A percentile compares a stretch with the other conserved stretches of the same genome.
phyloP scores from a whole-genome alignment of 2,797 vertebrate species.

The Melanotaenia parkinsoni region DNA sequence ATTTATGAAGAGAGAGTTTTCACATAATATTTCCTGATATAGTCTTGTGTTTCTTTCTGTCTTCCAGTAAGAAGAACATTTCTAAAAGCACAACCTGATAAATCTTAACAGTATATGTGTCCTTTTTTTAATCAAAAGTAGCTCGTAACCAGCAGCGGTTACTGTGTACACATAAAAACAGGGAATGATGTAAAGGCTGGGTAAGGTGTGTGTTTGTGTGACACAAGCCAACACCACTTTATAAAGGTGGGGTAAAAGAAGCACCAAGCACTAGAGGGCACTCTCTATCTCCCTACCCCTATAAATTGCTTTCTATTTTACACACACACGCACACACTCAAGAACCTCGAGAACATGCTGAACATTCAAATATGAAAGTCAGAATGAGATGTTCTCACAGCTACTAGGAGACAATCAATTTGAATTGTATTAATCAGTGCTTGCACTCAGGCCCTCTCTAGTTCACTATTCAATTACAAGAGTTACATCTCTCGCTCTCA shows the following conservation, averaged over 20 bases:
- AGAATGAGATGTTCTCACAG: conserved; percentile 77
- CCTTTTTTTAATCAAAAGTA: background rate
- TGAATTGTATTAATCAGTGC: conserved; percentile 81
- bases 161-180: background rate
- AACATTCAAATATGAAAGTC: conserved; percentile 78
- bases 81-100: background rate
- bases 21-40: background rate
- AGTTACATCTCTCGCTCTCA: conserved; percentile 62
- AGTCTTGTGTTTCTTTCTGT: background rate
- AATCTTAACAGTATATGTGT: background rate
- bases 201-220: background rate
- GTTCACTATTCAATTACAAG: conserved; percentile 82
- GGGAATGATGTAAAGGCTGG: background rate
- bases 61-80: conserved; percentile 10
- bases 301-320: conserved; percentile 12
- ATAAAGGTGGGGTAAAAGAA: conserved; percentile 64
- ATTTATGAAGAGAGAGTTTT: background rate
- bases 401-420: conserved; percentile 79
- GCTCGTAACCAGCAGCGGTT: background rate
- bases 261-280: conserved; percentile 76
- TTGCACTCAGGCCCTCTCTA: conserved; percentile 76
- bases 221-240: background rate
- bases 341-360: conserved; percentile 64
- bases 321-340: conserved; percentile 20
- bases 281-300: conserved; percentile 71